Percentiles rank a stretch among this genome's conserved stretches.
phyloP scores from a whole-genome alignment of 2,888 invertebrate species.

The Crepidodera aurea region DNA sequence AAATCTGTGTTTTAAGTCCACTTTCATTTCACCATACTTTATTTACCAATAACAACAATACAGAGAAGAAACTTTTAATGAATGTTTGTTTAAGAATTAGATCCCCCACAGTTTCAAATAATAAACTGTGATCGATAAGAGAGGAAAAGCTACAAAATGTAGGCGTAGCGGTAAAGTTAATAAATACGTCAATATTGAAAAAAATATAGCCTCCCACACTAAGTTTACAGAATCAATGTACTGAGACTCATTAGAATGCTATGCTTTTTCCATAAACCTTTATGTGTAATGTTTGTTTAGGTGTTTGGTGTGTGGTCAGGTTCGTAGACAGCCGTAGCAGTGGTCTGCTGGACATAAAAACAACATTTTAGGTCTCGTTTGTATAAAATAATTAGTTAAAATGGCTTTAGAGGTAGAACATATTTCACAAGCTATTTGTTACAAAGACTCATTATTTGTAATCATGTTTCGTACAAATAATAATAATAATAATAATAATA shows the following conservation, averaged over 20 bases:
- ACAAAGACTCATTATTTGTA: no score
- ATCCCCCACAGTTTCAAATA: neutral
- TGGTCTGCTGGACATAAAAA: neutral
- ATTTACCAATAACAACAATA: no score
- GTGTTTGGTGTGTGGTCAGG: slow-evolving; percentile 40
- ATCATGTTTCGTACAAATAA: no score
- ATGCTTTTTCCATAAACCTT: slow-evolving; percentile 55
- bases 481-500: no score
- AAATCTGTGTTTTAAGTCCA: no score
- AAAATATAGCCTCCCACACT: slow-evolving; percentile 54
- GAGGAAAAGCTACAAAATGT: slow-evolving; percentile 20
- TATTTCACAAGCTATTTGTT: no score
- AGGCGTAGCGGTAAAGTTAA: slow-evolving; percentile 45
- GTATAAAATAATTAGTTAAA: no score
- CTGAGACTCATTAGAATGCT: slow-evolving; percentile 54
- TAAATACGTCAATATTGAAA: slow-evolving; percentile 43
- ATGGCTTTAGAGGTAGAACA: no score
- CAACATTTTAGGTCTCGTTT: no score
- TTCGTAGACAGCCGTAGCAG: neutral
- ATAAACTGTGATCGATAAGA: neutral
- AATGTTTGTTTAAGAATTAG: neutral
- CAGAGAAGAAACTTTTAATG: no score
- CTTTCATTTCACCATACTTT: no score
- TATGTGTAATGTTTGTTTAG: slow-evolving; percentile 54
- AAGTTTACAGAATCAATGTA: slow-evolving; percentile 48